phyloP scores from a whole-genome alignment of 1,140 invertebrate genomes.

The Ceratina australensis region DNA sequence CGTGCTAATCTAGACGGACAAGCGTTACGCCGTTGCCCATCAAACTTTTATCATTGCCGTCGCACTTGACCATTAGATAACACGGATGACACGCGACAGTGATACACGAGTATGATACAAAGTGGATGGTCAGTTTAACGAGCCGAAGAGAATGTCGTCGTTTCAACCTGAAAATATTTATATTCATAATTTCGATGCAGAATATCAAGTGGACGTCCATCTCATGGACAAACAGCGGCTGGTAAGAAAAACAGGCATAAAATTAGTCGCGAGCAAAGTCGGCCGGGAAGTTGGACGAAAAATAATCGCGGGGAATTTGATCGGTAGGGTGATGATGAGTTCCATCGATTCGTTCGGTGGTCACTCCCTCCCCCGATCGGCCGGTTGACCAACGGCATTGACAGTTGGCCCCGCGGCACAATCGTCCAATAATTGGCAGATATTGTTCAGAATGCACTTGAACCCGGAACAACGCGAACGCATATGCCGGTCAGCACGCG shows the following conservation, averaged over 20 bases:
- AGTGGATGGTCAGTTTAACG: too few relatives aligned
- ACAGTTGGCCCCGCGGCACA: conserved; percentile 75
- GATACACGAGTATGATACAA: too few relatives aligned
- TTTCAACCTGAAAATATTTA: conserved; percentile 59
- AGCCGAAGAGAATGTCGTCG: accelerated
- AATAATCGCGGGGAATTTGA: conserved; percentile 28
- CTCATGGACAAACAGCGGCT: conserved; percentile 60
- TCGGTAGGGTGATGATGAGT: neutral
- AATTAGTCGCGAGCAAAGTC: conserved; percentile 59
- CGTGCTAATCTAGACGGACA: neutral
- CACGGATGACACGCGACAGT: too few relatives aligned
- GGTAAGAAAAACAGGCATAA: conserved; percentile 72
- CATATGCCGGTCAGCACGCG: conserved; percentile 9
- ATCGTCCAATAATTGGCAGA: conserved; percentile 76
- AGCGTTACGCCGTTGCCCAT: neutral
- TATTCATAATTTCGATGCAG: conserved; percentile 60
- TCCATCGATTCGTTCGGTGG: conserved; percentile 36
- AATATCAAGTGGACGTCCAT: conserved; percentile 60
- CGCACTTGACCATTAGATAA: too few relatives aligned
- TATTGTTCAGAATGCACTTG: conserved; percentile 69
- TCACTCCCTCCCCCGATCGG: conserved; percentile 66
- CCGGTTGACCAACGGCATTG: conserved; percentile 67
- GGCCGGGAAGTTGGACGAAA: conserved; percentile 2
- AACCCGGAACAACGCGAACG: neutral
- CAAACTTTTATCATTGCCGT: too few relatives aligned